Evolutionary conservation across 1,140 invertebrate species (phyloP).

Genomic region (Monochamus saltuarius): DNA sequence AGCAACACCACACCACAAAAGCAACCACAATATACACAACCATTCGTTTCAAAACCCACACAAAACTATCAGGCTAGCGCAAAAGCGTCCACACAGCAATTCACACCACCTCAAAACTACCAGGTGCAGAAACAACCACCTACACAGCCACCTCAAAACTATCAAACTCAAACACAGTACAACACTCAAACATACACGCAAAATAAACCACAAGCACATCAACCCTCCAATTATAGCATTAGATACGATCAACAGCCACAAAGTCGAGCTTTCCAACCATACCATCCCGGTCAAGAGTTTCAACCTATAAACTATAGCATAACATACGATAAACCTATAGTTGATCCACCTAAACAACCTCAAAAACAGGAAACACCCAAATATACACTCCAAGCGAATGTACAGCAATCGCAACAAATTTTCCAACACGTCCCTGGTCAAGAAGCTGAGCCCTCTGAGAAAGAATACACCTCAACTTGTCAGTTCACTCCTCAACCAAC

Average conservation of each 20-base stretch:
- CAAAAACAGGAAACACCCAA: background rate
- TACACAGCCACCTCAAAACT: conserved; percentile 20
- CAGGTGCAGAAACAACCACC: background rate
- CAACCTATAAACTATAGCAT: conserved; percentile 10
- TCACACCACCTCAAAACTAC: conserved; percentile 8
- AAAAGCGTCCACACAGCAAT: conserved; percentile 2
- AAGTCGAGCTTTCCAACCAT: conserved; percentile 14
- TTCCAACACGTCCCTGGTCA: conserved; percentile 23
- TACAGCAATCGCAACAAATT: conserved; percentile 12
- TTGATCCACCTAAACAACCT: background rate
- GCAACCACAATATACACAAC: background rate
- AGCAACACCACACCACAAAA: no score
- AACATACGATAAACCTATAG: conserved; percentile 21
- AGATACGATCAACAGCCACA: conserved; percentile 17
- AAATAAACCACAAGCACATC: conserved; percentile 19
- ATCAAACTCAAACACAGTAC: conserved; percentile 22
- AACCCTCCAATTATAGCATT: conserved; percentile 23
- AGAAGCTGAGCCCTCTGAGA: conserved; percentile 9
- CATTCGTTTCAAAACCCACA: background rate
- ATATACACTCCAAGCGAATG: background rate
- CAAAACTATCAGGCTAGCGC: conserved; percentile 17
- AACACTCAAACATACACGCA: conserved; percentile 1
- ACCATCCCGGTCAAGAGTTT: conserved; percentile 16
- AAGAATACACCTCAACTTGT: conserved; percentile 34
- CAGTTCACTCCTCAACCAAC: conserved; percentile 26